Percentiles rank a stretch among this genome's conserved stretches.
Conservation (phyloP, 2,797 vertebrate genomes). For the Toxotes lorentzi region DNA sequence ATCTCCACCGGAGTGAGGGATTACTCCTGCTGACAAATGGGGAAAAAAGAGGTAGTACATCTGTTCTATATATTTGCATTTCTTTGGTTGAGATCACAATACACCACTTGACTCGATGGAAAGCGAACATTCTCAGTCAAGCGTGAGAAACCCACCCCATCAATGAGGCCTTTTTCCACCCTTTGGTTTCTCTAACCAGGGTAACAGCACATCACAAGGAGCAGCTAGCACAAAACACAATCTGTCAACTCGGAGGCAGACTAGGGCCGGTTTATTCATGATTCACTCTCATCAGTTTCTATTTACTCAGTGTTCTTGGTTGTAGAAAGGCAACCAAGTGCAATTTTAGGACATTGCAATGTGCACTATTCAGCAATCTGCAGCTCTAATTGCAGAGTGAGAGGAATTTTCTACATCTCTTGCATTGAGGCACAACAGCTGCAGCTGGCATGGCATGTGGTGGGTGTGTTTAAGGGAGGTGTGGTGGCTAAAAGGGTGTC, state of each 20-base stretch:
- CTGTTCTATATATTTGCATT: slow-evolving; percentile 86
- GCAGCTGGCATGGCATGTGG: slow-evolving; percentile 82
- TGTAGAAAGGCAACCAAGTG: slow-evolving; percentile 69
- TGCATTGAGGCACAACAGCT: slow-evolving; percentile 81
- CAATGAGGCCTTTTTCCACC: slow-evolving; percentile 78
- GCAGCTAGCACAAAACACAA: slow-evolving; percentile 78
- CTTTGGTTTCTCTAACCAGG: slow-evolving; percentile 68
- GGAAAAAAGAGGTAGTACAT: slow-evolving; percentile 77
- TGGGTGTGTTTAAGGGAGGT: slow-evolving; percentile 77
- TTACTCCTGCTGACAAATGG: slow-evolving; percentile 72
- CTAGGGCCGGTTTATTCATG: slow-evolving; percentile 62
- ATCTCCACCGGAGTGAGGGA: slow-evolving; percentile 69
- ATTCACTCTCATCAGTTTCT: slow-evolving; percentile 72
- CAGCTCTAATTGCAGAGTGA: slow-evolving; percentile 83
- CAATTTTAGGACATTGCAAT: slow-evolving; percentile 82
- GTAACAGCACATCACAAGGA: slow-evolving; percentile 73
- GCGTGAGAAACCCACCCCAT: slow-evolving; percentile 83
- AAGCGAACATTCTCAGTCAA: slow-evolving; percentile 82
- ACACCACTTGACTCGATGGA: slow-evolving; percentile 84
- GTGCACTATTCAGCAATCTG: slow-evolving; percentile 80
- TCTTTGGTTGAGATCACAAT: slow-evolving; percentile 84
- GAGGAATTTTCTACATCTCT: slow-evolving; percentile 78
- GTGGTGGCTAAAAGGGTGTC: slow-evolving; percentile 76
- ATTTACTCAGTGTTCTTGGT: slow-evolving; percentile 73
- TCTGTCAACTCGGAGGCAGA: slow-evolving; percentile 73